These are phyloP conservation scores for Morbakka virulenta DNA, from an alignment of 30 jellyfish, hydroid and myxozoan species.

Conservation along the genomic window DNA sequence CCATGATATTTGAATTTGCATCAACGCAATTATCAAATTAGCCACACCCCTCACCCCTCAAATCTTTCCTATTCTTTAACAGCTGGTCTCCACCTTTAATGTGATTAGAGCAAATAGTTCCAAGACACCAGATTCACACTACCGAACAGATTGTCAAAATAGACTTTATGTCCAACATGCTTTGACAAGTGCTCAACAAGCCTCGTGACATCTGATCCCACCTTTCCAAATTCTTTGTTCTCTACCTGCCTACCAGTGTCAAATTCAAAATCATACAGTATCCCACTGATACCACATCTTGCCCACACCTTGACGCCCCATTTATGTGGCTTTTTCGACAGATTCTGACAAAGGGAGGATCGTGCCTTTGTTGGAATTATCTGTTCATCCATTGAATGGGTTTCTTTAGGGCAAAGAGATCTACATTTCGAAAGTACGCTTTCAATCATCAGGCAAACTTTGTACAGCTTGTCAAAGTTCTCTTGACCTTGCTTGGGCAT, in stretches of 20 bases:
- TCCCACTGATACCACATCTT: too few relatives aligned
- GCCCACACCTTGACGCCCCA: conserved; percentile 35
- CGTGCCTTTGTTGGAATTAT: conserved; percentile 18
- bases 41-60: neutral
- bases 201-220: conserved; percentile 24
- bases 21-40: too few relatives aligned
- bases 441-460: neutral
- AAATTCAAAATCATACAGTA: conserved; percentile 16
- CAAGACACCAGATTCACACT: conserved; percentile 14
- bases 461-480: neutral
- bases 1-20: conserved; percentile 13
- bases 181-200: conserved; percentile 12
- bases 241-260: conserved; percentile 17
- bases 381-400: conserved; percentile 14
- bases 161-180: too few relatives aligned
- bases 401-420: conserved; percentile 3
- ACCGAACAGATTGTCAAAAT: too few relatives aligned
- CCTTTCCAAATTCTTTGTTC: too few relatives aligned
- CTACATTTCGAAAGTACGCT: conserved; percentile 13
- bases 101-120: conserved; percentile 6
- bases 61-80: neutral
- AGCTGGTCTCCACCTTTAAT: too few relatives aligned
- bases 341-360: neutral
- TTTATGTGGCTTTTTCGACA: conserved; percentile 38
- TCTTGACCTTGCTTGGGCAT: conserved; percentile 18